Percentiles rank a stretch among this genome's conserved stretches.
phyloP scores from a whole-genome alignment of 2,888 invertebrate genomes.

The Tipula vernalis region DNA sequence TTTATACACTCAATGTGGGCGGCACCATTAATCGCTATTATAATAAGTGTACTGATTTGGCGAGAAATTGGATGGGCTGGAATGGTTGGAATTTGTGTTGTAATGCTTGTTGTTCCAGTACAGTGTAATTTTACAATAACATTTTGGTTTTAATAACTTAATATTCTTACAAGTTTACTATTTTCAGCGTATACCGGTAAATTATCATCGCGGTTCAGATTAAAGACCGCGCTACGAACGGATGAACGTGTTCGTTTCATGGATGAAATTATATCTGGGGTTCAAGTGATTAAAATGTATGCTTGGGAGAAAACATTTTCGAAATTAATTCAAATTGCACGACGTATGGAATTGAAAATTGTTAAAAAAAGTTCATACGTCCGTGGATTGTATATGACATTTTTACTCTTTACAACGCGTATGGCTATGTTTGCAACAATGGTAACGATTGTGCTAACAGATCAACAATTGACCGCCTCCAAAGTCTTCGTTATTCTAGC shows the following conservation, averaged over 20 bases:
- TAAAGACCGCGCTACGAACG: constrained; percentile 44
- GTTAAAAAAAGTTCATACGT: constrained; percentile 49
- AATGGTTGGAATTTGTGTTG: constrained; percentile 55
- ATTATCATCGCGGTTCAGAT: constrained; percentile 30
- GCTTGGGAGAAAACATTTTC: constrained; percentile 83
- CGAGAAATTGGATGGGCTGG: constrained; percentile 49
- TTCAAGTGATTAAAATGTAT: constrained; percentile 82
- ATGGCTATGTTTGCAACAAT: constrained; percentile 65
- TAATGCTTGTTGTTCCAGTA: constrained; percentile 60
- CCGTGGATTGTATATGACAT: constrained; percentile 55
- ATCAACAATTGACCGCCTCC: constrained; percentile 55
- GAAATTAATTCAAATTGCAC: constrained; percentile 52
- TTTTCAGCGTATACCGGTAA: constrained; percentile 24
- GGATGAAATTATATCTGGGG: constrained; percentile 59
- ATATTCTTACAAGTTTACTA: background rate
- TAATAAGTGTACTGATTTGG: constrained; percentile 59
- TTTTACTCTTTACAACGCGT: constrained; percentile 70
- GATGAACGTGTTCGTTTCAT: constrained; percentile 65
- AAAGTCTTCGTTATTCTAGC: constrained; percentile 49
- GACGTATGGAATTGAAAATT: constrained; percentile 48
- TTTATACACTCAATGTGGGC: constrained; percentile 72
- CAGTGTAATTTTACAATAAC: constrained; percentile 43
- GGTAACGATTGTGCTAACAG: constrained; percentile 51
- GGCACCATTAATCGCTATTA: constrained; percentile 51
- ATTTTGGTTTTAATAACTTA: background rate